phyloP scores from a whole-genome alignment of 2,113 vertebrate species.

The Eclectus roratus region DNA sequence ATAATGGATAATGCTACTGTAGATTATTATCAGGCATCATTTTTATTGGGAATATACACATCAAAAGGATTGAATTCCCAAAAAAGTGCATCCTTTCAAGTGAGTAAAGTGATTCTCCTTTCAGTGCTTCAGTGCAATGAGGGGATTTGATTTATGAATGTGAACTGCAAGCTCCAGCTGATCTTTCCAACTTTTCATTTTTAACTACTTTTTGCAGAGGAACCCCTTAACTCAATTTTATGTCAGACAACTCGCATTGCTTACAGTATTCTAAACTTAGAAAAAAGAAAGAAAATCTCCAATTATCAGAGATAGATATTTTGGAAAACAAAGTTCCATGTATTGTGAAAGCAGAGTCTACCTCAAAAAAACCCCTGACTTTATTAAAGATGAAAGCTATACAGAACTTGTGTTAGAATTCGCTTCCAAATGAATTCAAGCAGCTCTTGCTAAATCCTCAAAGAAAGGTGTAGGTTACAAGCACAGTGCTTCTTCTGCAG shows the following conservation, averaged over 20 bases:
- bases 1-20: not conserved
- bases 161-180: not conserved
- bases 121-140: not conserved
- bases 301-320: not conserved
- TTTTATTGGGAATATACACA: not conserved
- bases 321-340: not conserved
- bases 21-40: not conserved
- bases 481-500: not conserved
- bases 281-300: not conserved
- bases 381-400: not conserved
- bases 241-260: not conserved
- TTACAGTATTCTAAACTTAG: not conserved
- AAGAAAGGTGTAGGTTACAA: not conserved
- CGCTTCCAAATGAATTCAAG: not conserved
- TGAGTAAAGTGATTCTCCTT: not conserved
- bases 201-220: not conserved
- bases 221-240: not conserved
- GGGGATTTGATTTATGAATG: not conserved
- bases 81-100: not conserved
- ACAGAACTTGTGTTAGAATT: not conserved
- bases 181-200: not conserved
- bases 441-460: not conserved
- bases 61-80: not conserved
- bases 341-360: not conserved
- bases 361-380: rapidly evolving